Base-by-base conservation (phyloP, 2,888 invertebrate species). In the Darwinula stevensoni region DNA sequence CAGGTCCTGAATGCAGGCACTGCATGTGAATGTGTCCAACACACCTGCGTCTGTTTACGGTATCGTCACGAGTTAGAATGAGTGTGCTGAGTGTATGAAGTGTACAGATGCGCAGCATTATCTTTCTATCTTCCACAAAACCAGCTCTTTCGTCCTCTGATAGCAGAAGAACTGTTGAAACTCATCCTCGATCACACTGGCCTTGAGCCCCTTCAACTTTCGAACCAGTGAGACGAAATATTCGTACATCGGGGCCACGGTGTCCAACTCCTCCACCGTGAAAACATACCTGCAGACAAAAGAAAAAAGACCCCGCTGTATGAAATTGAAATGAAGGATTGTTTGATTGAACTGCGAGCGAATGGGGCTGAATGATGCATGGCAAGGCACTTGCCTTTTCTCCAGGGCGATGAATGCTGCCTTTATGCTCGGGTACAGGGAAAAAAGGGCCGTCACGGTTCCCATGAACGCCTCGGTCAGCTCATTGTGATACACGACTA, bases 221-320 rank as follows among this genome's bases (percentile, higher is more conserved):
- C n/a, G 6, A 9, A 18, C 6, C 6, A 6, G n/a, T 9, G 22
- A 18, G n/a, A 73, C 51, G 52, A 78, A 78, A 54, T 73, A 67
- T 44, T 76, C 76, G 44, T 72, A 80, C 54, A 76, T 76, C 0
- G 78, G 78, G 2, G 80, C 76, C n/a, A 67, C 66, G 0, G 68
- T 62, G 37, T 76, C 74, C 47, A 72, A 59, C 43, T 78, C 73
- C 11, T 64, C 61, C 38, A 73, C 49, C 0, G 76, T 76, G 45
- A 80, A 82, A 4, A 80, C 78, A 48, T 65, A 80, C 32, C 80
- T 53, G 38, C 2, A 39, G 37, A 33, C 33, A 30, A 33, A 11
- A 34, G n/a, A 18, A 6, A 9, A 18, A 6, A 9, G 6, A 18
- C n/a, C 22, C 22, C 22, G n/a, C n/a, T n/a, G n/a, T n/a, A n/a